Conservation (phyloP, 2,113 vertebrate species). For the Phrynosoma blainvillii region DNA sequence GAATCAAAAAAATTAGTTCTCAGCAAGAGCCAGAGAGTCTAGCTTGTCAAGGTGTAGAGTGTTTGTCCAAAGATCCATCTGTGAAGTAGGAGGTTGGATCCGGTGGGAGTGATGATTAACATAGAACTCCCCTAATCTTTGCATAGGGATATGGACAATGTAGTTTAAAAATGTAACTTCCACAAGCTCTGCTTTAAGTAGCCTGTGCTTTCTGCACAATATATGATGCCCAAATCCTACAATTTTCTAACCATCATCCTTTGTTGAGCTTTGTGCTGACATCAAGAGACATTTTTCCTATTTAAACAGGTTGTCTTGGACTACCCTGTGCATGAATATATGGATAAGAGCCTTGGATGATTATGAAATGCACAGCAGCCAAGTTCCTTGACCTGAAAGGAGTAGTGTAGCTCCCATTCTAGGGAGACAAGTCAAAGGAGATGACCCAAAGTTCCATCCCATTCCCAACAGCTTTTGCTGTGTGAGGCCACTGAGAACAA, state of each 20-base stretch:
- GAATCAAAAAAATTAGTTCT: too few species aligned
- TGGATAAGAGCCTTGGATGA: neutral
- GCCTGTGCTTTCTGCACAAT: neutral
- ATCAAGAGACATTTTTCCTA: neutral
- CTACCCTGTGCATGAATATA: neutral
- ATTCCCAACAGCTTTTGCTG: neutral
- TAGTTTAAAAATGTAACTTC: neutral
- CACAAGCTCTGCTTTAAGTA: neutral
- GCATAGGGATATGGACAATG: neutral
- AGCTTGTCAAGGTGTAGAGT: too few species aligned
- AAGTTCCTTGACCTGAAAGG: neutral
- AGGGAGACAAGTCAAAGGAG: constrained; percentile 17
- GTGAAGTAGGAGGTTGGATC: too few species aligned
- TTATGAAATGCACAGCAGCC: neutral
- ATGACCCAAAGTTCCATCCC: constrained; percentile 21
- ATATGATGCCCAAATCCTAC: neutral
- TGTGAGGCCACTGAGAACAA: neutral
- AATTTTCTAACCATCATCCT: neutral
- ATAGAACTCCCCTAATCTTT: too few species aligned
- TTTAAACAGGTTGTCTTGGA: neutral
- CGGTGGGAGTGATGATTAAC: too few species aligned
- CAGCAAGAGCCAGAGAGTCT: too few species aligned
- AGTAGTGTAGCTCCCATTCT: neutral
- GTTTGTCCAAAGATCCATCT: too few species aligned
- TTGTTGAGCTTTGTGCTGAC: neutral